Evolutionary conservation across 2,113 vertebrate genomes (phyloP).

Genomic region (Motacilla tschutschensis): DNA sequence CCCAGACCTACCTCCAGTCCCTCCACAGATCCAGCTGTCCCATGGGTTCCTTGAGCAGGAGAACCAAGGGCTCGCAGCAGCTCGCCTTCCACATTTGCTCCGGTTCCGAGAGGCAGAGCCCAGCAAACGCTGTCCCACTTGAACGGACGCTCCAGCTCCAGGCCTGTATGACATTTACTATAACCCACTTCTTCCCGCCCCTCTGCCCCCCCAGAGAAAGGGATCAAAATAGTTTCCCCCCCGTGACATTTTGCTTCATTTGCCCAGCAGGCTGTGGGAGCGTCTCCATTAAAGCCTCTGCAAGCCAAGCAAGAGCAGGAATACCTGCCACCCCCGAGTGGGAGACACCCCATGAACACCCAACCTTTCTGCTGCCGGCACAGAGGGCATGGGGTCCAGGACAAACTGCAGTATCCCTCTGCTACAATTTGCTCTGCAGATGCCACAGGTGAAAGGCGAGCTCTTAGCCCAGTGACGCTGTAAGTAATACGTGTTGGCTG

Average conservation of each 20-base stretch:
- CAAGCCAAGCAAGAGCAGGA: not conserved
- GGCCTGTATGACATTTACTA: conserved; percentile 30
- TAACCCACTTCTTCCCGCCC: conserved; percentile 25
- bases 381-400: not conserved
- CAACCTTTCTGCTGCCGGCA: not conserved
- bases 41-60: not conserved
- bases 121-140: not conserved
- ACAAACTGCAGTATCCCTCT: not conserved
- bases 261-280: not conserved
- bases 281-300: not conserved
- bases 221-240: conserved; percentile 49
- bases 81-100: not conserved
- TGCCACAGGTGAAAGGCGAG: conserved; percentile 10
- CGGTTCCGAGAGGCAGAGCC: not conserved
- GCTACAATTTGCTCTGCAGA: not conserved
- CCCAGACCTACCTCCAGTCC: conserved; percentile 35
- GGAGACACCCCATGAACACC: not conserved
- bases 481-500: conserved; percentile 14
- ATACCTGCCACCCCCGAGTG: not conserved
- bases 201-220: conserved; percentile 8
- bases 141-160: not conserved
- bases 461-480: not conserved
- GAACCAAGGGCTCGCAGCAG: not conserved
- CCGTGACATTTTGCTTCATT: conserved; percentile 38
- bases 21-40: conserved; percentile 8